phyloP scores from a whole-genome alignment of 2,888 invertebrate genomes.

The Tetragnatha montana region DNA sequence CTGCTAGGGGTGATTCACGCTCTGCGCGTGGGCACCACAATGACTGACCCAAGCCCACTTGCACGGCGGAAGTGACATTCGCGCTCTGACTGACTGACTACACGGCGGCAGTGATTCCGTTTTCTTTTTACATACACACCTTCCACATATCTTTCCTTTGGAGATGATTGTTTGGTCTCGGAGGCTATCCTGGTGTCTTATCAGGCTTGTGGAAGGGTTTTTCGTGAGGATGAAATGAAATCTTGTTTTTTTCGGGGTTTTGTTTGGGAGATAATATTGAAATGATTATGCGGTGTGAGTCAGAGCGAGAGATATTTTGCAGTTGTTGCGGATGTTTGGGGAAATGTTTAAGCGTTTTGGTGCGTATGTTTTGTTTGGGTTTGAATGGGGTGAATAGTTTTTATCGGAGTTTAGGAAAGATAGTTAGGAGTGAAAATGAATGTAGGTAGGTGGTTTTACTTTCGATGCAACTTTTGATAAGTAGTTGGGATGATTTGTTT shows the following conservation, averaged over 20 bases:
- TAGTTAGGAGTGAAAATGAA: too few relatives aligned
- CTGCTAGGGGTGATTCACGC: slow-evolving; percentile 44
- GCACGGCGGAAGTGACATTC: slow-evolving; percentile 62
- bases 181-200: not conserved
- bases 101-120: not conserved
- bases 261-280: not conserved
- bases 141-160: not conserved
- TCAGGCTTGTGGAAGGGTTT: not conserved
- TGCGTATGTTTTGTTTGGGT: too few relatives aligned
- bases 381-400: too few relatives aligned
- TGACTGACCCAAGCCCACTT: slow-evolving; percentile 51
- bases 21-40: slow-evolving; percentile 55
- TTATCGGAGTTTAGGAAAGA: too few relatives aligned
- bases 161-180: slow-evolving; percentile 42
- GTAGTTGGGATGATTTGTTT: too few relatives aligned
- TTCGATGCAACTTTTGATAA: too few relatives aligned
- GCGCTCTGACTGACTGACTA: slow-evolving; percentile 12
- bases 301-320: too few relatives aligned
- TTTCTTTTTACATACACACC: not conserved
- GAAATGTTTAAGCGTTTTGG: too few relatives aligned
- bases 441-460: too few relatives aligned
- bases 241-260: not conserved
- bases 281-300: too few relatives aligned
- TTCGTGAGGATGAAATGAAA: not conserved
- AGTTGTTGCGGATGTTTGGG: too few relatives aligned